Evolutionary conservation across 2,797 vertebrate species (phyloP).

Genomic region (Hipposideros larvatus): DNA sequence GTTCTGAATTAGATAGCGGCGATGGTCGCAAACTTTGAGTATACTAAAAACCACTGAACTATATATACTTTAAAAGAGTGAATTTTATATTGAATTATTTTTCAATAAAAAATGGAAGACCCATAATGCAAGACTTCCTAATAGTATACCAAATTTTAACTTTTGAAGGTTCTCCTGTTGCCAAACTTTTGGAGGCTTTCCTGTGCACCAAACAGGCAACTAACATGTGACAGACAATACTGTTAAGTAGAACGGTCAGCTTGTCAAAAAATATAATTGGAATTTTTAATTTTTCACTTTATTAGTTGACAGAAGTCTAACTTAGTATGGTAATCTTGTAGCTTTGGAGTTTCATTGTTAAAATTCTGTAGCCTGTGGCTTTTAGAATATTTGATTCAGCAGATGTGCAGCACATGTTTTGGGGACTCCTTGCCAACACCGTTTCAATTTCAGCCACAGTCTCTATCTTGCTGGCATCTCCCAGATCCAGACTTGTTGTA

Average conservation of each 20-base stretch:
- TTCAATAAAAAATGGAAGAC: not conserved
- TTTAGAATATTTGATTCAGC: constrained; percentile 48
- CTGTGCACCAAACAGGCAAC: constrained; percentile 14
- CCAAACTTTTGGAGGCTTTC: constrained; percentile 45
- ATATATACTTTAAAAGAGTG: not conserved
- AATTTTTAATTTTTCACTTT: constrained; percentile 62
- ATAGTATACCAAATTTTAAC: constrained; percentile 33
- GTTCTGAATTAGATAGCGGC: not conserved
- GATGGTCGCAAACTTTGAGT: not conserved
- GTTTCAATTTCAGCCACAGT: constrained; percentile 31
- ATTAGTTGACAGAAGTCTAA: constrained; percentile 42
- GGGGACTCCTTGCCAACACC: not conserved
- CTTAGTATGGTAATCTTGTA: not conserved
- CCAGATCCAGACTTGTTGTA: not conserved
- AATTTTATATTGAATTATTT: constrained; percentile 55
- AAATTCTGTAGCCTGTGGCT: constrained; percentile 42
- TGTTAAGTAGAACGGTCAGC: not conserved
- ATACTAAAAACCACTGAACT: constrained; percentile 26
- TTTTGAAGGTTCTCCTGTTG: not conserved
- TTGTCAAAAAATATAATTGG: constrained; percentile 10
- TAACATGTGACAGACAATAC: not conserved
- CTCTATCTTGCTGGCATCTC: constrained; percentile 6
- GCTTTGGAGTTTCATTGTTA: constrained; percentile 41
- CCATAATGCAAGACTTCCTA: not conserved
- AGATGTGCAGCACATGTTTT: constrained; percentile 30